A percentile compares a stretch with the other conserved stretches of the same genome.
phyloP scores from a whole-genome alignment of 2,113 vertebrate species.

The Caranx ignobilis region DNA sequence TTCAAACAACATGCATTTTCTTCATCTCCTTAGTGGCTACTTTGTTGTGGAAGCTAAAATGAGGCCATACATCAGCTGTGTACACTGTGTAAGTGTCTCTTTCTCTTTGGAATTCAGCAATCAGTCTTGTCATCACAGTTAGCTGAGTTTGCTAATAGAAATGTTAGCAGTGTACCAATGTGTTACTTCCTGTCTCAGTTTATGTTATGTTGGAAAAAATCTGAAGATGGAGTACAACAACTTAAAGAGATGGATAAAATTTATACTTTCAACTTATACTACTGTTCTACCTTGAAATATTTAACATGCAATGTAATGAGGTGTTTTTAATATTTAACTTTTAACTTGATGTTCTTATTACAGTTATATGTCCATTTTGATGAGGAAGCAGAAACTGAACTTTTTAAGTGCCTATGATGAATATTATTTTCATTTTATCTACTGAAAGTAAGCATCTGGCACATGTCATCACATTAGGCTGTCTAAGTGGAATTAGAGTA shows the following conservation, averaged over 20 bases:
- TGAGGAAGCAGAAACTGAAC: neutral
- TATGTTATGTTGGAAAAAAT: too few species aligned
- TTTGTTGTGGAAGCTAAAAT: too few species aligned
- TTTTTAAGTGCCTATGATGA: neutral
- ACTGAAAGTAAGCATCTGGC: neutral
- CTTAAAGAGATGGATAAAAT: neutral
- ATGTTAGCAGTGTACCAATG: too few species aligned
- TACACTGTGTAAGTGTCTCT: too few species aligned
- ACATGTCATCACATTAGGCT: conserved; percentile 21
- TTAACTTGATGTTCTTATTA: neutral
- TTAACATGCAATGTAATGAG: neutral
- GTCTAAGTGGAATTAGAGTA: conserved; percentile 17
- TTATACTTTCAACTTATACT: neutral
- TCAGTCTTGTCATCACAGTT: too few species aligned
- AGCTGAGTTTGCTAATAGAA: too few species aligned
- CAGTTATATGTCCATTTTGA: neutral
- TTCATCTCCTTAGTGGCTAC: too few species aligned
- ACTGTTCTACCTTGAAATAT: neutral
- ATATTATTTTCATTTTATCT: conserved; percentile 14
- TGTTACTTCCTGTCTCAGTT: too few species aligned
- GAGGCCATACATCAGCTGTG: too few species aligned
- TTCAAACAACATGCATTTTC: too few species aligned
- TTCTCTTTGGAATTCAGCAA: too few species aligned
- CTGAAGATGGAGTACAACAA: too few species aligned
- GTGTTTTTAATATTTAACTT: neutral